Base-by-base conservation (phyloP, 2,888 invertebrate genomes). In the Strigamia transsilvanica region DNA sequence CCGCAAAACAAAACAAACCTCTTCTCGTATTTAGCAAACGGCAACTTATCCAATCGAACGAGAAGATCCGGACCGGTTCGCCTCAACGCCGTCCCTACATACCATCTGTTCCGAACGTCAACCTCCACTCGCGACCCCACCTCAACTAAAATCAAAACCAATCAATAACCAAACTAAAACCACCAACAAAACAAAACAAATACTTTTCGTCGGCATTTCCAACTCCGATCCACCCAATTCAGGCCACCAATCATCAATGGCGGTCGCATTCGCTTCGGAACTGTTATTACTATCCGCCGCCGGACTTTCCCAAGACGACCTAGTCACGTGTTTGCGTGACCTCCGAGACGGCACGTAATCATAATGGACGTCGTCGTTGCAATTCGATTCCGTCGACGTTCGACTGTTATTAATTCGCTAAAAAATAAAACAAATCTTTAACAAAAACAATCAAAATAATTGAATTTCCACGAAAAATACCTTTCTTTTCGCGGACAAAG, bases 1-100 rank as follows among this genome's bases (percentile, higher is more conserved):
- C 3, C 0, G 34, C 12, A 3, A 38, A 9, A 9, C 6, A 10
- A 38, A 38, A 38, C 32, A 32, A 32, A 81, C 81, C 32, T 38
- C n/a, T 42, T 77, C 12, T 82, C 78, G 41, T 82, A 78, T 73
- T 78, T 78, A 18, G 73, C 82, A 15, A 34, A 42, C 2, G 82
- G 82, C 21, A 21, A 46, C 27, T 78, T 82, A n/a, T 82, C 82
- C 41, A 82, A 77, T 46, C 77, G 77, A 6, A 82, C 42, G 12
- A 73, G 5, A 32, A 73, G 7, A 32, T 82, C 61, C 10, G 23
- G 10, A 27, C 23, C 34, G 66, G 18, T 42, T 80, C 18, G 41
- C 18, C 21, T 42, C 4, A 42, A 4, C 12, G 18, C 41, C 12
- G 32, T 32, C 2, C 41, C 79, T 21, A 46, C 51, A 13, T 23